These are phyloP conservation scores for Stenchaetothrips biformis DNA, from an alignment of 2,888 invertebrate species.

Conservation along the genomic window DNA sequence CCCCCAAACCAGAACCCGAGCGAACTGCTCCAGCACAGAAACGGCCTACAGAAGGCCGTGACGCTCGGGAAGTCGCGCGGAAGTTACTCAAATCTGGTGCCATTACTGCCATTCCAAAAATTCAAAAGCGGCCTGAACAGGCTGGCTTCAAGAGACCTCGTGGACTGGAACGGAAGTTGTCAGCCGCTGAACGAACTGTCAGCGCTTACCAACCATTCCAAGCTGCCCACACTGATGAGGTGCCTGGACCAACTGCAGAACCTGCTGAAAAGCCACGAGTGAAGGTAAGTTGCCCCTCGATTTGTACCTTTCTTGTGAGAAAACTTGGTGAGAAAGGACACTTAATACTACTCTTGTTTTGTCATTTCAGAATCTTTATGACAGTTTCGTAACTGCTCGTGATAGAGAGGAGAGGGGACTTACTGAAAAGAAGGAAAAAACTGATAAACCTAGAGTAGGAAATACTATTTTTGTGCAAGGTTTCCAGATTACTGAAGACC, in stretches of 20 bases:
- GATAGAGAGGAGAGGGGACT: constrained; percentile 59
- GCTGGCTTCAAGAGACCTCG: constrained; percentile 82
- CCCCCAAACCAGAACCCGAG: constrained; percentile 87
- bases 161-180: constrained; percentile 47
- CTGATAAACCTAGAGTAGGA: constrained; percentile 65
- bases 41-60: constrained; percentile 80
- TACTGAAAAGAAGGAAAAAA: constrained; percentile 46
- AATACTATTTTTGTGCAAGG: constrained; percentile 80
- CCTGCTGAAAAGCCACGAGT: constrained; percentile 56
- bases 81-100: constrained; percentile 92
- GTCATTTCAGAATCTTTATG: constrained; percentile 60
- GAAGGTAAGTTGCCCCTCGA: constrained; percentile 34
- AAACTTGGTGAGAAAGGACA: background rate
- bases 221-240: constrained; percentile 71
- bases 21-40: constrained; percentile 61
- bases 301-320: background rate
- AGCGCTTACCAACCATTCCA: constrained; percentile 89
- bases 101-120: constrained; percentile 78
- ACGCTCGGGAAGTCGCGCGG: constrained; percentile 90
- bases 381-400: constrained; percentile 66
- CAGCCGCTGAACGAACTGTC: constrained; percentile 60
- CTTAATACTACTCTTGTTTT: constrained; percentile 30
- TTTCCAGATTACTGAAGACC: constrained; percentile 72
- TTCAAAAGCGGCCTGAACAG: constrained; percentile 80
- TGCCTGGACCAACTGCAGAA: constrained; percentile 47